Percentiles rank a stretch among this genome's conserved stretches.
Conservation (phyloP, 2,888 invertebrate species). For the Drosophila atripex region DNA sequence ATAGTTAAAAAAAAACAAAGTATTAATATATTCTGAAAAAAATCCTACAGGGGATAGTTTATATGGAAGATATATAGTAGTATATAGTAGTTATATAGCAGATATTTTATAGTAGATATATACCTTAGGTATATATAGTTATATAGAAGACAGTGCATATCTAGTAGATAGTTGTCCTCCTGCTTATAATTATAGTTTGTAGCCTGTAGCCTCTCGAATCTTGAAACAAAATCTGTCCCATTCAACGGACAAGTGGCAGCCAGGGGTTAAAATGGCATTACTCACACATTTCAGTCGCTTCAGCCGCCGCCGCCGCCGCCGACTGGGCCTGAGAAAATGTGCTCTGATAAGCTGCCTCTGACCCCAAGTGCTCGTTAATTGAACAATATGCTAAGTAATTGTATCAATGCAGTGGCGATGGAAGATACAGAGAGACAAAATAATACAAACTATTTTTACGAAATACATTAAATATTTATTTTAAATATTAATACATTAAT, state of each 20-base stretch:
- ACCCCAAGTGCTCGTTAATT: conserved; percentile 51
- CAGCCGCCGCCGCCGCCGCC: not conserved
- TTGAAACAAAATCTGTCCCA: conserved; percentile 10
- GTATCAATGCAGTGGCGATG: conserved; percentile 46
- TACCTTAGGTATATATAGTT: no score
- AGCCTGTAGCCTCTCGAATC: not conserved
- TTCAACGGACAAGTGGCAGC: conserved; percentile 10
- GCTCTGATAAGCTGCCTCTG: conserved; percentile 38
- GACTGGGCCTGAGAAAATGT: conserved; percentile 8
- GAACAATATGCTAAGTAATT: conserved; percentile 76
- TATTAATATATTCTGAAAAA: no score
- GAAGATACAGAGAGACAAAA: not conserved
- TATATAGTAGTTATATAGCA: no score
- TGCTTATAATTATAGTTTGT: not conserved
- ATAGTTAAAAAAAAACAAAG: no score
- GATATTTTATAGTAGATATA: no score
- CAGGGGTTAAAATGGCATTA: conserved; percentile 15
- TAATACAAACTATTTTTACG: no score
- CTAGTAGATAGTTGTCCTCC: no score
- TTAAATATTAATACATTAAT: no score
- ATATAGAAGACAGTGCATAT: no score
- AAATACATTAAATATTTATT: no score
- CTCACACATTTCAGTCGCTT: conserved; percentile 6
- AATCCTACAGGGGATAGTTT: no score
- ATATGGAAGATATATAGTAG: no score